Conservation (phyloP, 2,888 invertebrate species). For the Osmoderma eremita region DNA sequence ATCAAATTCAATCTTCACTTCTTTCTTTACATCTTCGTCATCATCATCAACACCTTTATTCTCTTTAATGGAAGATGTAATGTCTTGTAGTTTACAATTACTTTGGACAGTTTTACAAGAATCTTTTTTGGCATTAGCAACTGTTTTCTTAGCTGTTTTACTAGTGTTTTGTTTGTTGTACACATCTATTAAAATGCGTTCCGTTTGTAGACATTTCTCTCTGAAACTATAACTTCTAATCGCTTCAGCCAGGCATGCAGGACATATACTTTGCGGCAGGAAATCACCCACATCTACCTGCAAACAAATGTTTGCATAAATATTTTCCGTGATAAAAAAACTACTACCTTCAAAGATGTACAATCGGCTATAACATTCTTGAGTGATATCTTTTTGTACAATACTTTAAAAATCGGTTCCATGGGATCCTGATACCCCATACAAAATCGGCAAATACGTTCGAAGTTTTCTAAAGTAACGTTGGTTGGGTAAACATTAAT, state of each 20-base stretch:
- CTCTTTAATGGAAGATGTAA: neutral
- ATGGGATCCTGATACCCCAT: neutral
- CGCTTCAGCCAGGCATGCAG: constrained; percentile 26
- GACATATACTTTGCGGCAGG: constrained; percentile 27
- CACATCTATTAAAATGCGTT: constrained; percentile 13
- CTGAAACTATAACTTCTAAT: constrained; percentile 29
- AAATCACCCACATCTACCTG: constrained; percentile 34
- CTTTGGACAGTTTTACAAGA: neutral
- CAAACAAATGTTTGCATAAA: constrained; percentile 3
- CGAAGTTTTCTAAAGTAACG: constrained; percentile 1
- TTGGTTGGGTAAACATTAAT: neutral
- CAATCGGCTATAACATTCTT: constrained; percentile 4
- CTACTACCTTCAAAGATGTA: constrained; percentile 15
- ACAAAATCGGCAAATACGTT: constrained; percentile 9
- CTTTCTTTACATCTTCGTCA: neutral
- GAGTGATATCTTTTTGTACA: constrained; percentile 1
- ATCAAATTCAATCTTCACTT: neutral
- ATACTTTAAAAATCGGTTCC: neutral
- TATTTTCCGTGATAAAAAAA: neutral
- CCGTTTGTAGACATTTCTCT: constrained; percentile 19
- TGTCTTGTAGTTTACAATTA: neutral
- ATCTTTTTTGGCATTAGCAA: neutral
- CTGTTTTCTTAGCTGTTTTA: neutral
- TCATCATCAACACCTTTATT: neutral
- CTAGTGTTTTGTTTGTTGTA: constrained; percentile 1